These are phyloP conservation scores for Scaptomyza pallida DNA, from an alignment of 1,140 invertebrate genomes.

Conservation along the genomic window DNA sequence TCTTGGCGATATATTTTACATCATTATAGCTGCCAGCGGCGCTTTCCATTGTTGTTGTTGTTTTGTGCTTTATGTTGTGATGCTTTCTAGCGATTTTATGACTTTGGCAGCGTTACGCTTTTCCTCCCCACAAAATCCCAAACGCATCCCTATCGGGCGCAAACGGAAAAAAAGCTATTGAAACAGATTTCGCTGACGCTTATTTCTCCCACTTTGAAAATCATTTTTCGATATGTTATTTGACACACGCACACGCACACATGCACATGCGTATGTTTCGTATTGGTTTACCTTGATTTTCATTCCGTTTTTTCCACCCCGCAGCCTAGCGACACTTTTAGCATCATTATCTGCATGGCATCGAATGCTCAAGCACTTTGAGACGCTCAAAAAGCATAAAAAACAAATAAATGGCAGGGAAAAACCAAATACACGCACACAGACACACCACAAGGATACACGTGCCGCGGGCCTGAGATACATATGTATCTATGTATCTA, in stretches of 20 bases:
- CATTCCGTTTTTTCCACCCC: not conserved
- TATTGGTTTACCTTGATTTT: conserved; percentile 65
- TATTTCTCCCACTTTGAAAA: conserved; percentile 59
- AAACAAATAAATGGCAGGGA: conserved; percentile 75
- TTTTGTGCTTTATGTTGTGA: conserved; percentile 64
- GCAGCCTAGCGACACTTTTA: conserved; percentile 63
- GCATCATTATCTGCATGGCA: conserved; percentile 79
- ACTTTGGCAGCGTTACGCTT: conserved; percentile 50
- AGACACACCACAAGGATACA: conserved; percentile 28
- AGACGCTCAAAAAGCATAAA: conserved; percentile 77
- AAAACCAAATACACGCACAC: conserved; percentile 43
- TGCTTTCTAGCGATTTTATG: conserved; percentile 78
- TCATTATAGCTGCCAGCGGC: conserved; percentile 69
- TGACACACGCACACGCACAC: conserved; percentile 31
- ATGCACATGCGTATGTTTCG: conserved; percentile 5
- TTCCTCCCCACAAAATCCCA: conserved; percentile 6
- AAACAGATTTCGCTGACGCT: conserved; percentile 77
- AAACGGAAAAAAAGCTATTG: conserved; percentile 45
- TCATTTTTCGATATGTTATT: conserved; percentile 82
- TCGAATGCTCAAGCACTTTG: conserved; percentile 72
- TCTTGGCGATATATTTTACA: conserved; percentile 80
- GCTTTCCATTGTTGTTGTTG: conserved; percentile 46
- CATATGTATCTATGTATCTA: not conserved
- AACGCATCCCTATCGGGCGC: conserved; percentile 22
- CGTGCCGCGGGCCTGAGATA: not conserved